Base-by-base conservation (phyloP, 1,140 invertebrate genomes). In the Helicoverpa zea region DNA sequence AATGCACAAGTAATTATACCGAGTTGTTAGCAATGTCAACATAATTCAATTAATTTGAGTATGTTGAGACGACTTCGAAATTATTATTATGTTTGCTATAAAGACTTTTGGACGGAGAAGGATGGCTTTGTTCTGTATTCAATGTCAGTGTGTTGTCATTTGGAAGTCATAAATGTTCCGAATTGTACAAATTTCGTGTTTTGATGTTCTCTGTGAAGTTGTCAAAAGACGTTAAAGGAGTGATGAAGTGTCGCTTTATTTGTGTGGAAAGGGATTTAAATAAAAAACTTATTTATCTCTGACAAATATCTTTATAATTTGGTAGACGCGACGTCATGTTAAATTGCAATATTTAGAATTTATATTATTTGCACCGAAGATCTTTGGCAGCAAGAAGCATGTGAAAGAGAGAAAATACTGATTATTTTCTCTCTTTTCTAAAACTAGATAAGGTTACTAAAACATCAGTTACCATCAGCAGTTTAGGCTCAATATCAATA, bases 21-120 rank as follows among this genome's bases (percentile, higher is more conserved):
- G 81, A 85, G 83, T 86, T 90, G 87, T 90, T 88, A 61, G 82
- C 81, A 85, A 75, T 79, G 84, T 87, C 86, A 88, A 88, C 87
- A 89, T 84, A 86, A 83, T 83, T 90, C 81, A 84, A 85, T 83
- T 88, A 90, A 86, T 89, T 82, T 58, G 35, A 72, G 74, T 59
- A 70, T 75, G 73, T 63, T 59, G 59, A 58, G 81, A 74, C 47
- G 70, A 61, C 49, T 35, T 63, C 54, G 58, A 73, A 75, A 70
- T 79, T 79, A 61, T 79, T 82, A 79, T 82, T 74, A 77, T 64
- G 49, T 81, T 74, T 77, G 78, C 52, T 16, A 18, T 58, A 54
- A 72, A 72, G 72, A 68, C 51, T 43, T 78, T 56, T 58, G n/a
- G 49, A 43, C 47, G 75, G 59, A 35, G 3, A 54, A 14, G n/a